phyloP scores from a whole-genome alignment of 2,888 invertebrate genomes.

The Caprella mutica region DNA sequence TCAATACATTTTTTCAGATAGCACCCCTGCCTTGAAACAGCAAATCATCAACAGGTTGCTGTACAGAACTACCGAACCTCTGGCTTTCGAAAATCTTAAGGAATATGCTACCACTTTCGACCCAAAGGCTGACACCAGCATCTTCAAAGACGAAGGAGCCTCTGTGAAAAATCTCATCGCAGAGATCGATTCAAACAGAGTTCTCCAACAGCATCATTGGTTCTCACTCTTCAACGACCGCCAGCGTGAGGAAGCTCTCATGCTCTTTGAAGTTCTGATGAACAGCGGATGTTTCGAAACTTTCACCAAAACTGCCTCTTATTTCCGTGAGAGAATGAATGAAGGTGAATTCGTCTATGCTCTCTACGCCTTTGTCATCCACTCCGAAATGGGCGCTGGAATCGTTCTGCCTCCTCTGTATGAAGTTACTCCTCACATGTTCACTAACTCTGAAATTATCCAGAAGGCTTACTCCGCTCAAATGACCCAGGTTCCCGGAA shows the following conservation, averaged over 20 bases:
- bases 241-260: constrained; percentile 52
- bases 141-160: constrained; percentile 49
- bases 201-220: constrained; percentile 49
- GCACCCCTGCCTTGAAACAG: not conserved
- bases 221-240: constrained; percentile 52
- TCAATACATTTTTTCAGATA: no score
- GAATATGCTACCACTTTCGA: constrained; percentile 43
- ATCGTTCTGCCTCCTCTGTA: constrained; percentile 54
- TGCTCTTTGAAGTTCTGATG: constrained; percentile 55
- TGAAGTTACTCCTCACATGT: constrained; percentile 55
- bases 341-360: constrained; percentile 54
- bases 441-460: constrained; percentile 51
- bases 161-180: constrained; percentile 49
- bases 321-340: constrained; percentile 53
- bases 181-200: constrained; percentile 47
- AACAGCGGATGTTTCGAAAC: constrained; percentile 59
- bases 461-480: constrained; percentile 42
- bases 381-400: constrained; percentile 41
- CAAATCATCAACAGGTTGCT: constrained; percentile 2
- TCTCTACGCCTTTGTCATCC: constrained; percentile 49
- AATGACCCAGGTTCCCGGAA: constrained; percentile 34
- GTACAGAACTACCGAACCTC: constrained; percentile 1
- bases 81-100: not conserved
- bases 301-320: constrained; percentile 56
- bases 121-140: constrained; percentile 50